A percentile compares a stretch with the other conserved stretches of the same genome.
phyloP scores from a whole-genome alignment of 2,888 invertebrate genomes.

The Andrena praecox region DNA sequence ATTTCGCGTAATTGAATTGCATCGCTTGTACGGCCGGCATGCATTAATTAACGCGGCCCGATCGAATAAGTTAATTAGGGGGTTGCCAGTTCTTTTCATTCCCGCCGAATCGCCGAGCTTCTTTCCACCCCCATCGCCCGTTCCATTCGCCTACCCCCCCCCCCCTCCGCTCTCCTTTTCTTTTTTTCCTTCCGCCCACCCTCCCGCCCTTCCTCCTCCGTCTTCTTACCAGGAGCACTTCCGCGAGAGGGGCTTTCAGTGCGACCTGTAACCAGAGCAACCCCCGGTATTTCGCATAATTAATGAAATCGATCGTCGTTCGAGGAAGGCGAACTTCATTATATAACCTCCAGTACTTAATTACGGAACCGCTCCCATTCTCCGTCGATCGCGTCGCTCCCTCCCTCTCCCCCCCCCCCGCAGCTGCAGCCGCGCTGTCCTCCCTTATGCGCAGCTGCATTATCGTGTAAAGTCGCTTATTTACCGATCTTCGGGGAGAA shows the following conservation, averaged over 20 bases:
- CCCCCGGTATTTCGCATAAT: slow-evolving; percentile 62
- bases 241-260: slow-evolving; percentile 42
- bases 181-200: neutral
- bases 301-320: slow-evolving; percentile 65
- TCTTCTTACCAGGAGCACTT: slow-evolving; percentile 38
- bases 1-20: slow-evolving; percentile 63
- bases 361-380: slow-evolving; percentile 52
- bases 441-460: slow-evolving; percentile 12
- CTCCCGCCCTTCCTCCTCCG: neutral
- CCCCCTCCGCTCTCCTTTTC: neutral
- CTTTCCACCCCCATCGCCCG: slow-evolving; percentile 8
- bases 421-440: neutral
- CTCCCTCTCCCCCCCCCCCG: neutral
- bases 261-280: slow-evolving; percentile 59
- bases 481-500: slow-evolving; percentile 16
- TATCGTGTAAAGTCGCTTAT: slow-evolving; percentile 34
- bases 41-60: slow-evolving; percentile 67
- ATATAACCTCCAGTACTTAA: slow-evolving; percentile 60
- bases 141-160: neutral
- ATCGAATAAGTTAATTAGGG: slow-evolving; percentile 71
- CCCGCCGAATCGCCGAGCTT: slow-evolving; percentile 50
- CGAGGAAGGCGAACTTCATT: slow-evolving; percentile 61
- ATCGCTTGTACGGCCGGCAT: slow-evolving; percentile 43
- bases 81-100: slow-evolving; percentile 63
- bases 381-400: slow-evolving; percentile 36